Percentiles rank a stretch among this genome's conserved stretches.
Evolutionary conservation across 2,113 vertebrate species (phyloP).

Genomic region (Sciurus niger): DNA sequence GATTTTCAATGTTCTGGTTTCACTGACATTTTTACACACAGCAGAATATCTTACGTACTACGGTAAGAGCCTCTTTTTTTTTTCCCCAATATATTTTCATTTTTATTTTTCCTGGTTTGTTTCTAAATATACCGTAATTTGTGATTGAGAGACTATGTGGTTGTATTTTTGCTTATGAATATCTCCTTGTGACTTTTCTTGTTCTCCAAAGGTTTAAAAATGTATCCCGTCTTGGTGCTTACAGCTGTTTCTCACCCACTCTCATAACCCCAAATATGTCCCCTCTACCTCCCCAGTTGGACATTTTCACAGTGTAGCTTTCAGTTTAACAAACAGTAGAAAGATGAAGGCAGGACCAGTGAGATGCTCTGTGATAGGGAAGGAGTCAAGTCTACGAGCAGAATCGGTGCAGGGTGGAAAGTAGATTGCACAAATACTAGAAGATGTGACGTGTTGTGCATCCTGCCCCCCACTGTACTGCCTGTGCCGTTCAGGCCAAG

Average conservation of each 20-base stretch:
- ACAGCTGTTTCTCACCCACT: neutral
- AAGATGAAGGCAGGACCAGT: neutral
- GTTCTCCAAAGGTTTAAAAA: neutral
- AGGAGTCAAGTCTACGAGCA: neutral
- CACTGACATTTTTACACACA: slow-evolving; percentile 96
- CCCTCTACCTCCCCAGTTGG: neutral
- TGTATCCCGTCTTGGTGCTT: neutral
- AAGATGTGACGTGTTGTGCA: neutral
- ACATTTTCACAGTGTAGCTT: neutral
- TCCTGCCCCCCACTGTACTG: neutral
- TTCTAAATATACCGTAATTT: neutral
- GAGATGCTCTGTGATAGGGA: neutral
- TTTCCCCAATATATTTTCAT: neutral
- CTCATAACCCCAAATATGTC: neutral
- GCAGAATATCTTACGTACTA: slow-evolving; percentile 98
- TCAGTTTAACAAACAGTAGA: neutral
- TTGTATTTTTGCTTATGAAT: slow-evolving; percentile 37
- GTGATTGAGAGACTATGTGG: neutral
- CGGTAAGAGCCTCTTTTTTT: slow-evolving; percentile 88
- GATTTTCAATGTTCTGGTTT: slow-evolving; percentile 98
- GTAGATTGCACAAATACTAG: neutral
- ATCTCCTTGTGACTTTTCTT: neutral
- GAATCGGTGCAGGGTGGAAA: neutral
- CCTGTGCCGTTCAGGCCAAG: neutral
- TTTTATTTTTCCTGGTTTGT: neutral